Conservation (phyloP, 2,888 invertebrate genomes). For the Flabesymbios commensalis region DNA sequence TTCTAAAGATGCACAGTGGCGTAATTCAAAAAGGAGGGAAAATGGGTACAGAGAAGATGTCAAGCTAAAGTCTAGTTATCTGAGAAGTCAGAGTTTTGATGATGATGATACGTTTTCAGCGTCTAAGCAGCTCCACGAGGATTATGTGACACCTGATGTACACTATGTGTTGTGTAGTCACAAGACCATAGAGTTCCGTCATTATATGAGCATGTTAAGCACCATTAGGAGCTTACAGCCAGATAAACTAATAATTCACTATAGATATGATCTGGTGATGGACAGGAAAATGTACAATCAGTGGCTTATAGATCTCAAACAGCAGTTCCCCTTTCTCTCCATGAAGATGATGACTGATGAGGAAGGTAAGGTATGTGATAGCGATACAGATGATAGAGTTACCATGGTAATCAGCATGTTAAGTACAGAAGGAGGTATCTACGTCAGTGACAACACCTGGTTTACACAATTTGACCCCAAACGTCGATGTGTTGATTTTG, state of each 20-base stretch:
- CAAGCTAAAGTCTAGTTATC: too few species aligned
- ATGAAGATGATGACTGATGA: slow-evolving; percentile 31
- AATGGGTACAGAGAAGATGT: too few species aligned
- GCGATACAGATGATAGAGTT: slow-evolving; percentile 7
- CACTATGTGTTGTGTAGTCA: slow-evolving; percentile 50
- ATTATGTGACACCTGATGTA: slow-evolving; percentile 36
- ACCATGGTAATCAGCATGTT: slow-evolving; percentile 30
- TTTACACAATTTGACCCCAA: slow-evolving; percentile 25
- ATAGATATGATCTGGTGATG: slow-evolving; percentile 28
- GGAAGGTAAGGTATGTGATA: slow-evolving; percentile 12
- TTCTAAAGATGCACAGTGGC: too few species aligned
- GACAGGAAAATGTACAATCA: slow-evolving; percentile 39
- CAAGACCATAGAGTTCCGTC: slow-evolving; percentile 46
- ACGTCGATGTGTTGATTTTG: slow-evolving; percentile 23
- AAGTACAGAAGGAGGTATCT: slow-evolving; percentile 49
- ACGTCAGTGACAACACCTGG: slow-evolving; percentile 41
- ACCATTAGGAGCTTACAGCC: slow-evolving; percentile 38
- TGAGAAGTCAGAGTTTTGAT: too few species aligned
- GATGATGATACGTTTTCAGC: too few species aligned
- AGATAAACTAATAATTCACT: slow-evolving; percentile 46
- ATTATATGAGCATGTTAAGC: slow-evolving; percentile 47
- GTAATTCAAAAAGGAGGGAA: too few species aligned
- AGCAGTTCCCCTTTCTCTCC: slow-evolving; percentile 39
- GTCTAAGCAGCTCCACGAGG: too few species aligned
- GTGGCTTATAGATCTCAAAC: slow-evolving; percentile 45